phyloP scores from a whole-genome alignment of 2,113 vertebrate genomes.

The Salvator merianae region DNA sequence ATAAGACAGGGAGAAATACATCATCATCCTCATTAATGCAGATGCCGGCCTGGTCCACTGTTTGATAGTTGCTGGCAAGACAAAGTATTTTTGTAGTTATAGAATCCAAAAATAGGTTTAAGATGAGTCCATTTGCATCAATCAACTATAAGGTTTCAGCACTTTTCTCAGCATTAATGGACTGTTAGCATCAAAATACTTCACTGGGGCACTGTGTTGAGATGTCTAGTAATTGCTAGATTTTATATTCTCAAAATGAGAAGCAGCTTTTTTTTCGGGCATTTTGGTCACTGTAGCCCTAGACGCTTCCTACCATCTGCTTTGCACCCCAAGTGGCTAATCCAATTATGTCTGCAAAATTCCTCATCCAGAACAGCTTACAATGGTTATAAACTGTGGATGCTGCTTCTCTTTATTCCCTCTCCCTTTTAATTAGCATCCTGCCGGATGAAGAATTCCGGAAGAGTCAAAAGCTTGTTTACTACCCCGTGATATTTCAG shows the following conservation, averaged over 20 bases:
- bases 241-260: neutral
- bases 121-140: neutral
- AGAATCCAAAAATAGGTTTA: conserved; percentile 25
- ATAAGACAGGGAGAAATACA: neutral
- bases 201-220: neutral
- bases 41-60: conserved; percentile 17
- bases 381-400: neutral
- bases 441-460: too few species aligned
- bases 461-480: neutral
- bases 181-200: neutral
- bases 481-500: neutral
- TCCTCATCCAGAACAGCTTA: too few species aligned
- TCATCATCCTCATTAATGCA: conserved; percentile 10
- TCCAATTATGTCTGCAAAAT: neutral
- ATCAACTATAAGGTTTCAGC: conserved; percentile 28
- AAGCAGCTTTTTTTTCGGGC: neutral
- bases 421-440: neutral
- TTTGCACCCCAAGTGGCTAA: neutral
- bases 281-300: neutral
- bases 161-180: neutral
- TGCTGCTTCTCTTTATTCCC: neutral
- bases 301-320: neutral
- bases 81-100: neutral
- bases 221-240: neutral
- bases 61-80: conserved; percentile 34